These are phyloP conservation scores for Macrobrachium nipponense DNA, from an alignment of 1,140 invertebrate species.

Conservation along the genomic window DNA sequence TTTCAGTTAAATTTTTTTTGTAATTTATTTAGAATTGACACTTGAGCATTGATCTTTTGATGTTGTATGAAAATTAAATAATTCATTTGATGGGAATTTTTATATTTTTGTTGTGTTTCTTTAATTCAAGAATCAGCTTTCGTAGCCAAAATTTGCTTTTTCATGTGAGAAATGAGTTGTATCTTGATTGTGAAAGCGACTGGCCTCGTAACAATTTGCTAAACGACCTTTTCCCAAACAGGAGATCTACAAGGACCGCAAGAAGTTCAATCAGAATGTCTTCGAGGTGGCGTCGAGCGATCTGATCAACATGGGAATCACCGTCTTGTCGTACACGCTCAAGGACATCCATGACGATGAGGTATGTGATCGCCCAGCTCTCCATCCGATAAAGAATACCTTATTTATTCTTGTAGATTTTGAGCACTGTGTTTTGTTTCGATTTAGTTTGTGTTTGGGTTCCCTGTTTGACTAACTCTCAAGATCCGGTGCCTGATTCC, in stretches of 20 bases:
- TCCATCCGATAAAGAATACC: not conserved
- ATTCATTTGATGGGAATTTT: too few species aligned
- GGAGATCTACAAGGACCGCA: slow-evolving; percentile 98
- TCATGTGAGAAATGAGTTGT: too few species aligned
- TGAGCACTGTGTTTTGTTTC: not conserved
- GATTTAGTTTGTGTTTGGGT: not conserved
- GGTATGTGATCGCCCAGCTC: slow-evolving; percentile 73
- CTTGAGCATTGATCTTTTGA: too few species aligned
- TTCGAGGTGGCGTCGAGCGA: slow-evolving; percentile 81
- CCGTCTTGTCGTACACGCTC: slow-evolving; percentile 96
- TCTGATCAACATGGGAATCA: slow-evolving; percentile 82
- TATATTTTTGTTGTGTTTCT: too few species aligned
- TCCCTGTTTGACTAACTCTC: too few species aligned
- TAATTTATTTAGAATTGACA: too few species aligned
- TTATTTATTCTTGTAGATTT: not conserved
- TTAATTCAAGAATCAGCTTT: too few species aligned
- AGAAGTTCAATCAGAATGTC: slow-evolving; percentile 98
- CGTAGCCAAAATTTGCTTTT: too few species aligned
- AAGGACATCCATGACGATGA: slow-evolving; percentile 98
- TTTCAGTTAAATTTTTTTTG: too few species aligned
- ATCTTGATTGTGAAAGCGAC: too few species aligned
- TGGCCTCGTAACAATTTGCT: not conserved
- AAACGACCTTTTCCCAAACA: not conserved
- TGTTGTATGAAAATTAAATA: too few species aligned
- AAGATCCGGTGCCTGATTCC: too few species aligned